These are phyloP conservation scores for Meghimatium bilineatum DNA, from an alignment of 2,888 invertebrate genomes.

Conservation along the genomic window DNA sequence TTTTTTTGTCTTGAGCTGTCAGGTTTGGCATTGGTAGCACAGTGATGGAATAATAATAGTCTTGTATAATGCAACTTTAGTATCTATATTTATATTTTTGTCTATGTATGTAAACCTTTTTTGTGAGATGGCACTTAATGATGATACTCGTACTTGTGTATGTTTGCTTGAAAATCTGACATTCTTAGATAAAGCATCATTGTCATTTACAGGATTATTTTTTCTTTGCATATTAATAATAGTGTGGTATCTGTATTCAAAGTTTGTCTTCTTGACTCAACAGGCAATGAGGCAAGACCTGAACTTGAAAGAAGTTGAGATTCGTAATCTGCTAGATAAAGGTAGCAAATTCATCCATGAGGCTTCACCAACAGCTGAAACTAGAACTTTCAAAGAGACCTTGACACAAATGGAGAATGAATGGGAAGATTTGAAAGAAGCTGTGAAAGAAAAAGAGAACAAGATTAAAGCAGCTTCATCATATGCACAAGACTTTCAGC, in stretches of 20 bases:
- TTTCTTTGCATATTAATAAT: too few relatives aligned
- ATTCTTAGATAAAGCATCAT: too few relatives aligned
- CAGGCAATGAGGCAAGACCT: conserved; percentile 71
- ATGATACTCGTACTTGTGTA: too few relatives aligned
- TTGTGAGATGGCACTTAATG: too few relatives aligned
- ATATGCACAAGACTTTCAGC: conserved; percentile 84
- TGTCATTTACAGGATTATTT: too few relatives aligned
- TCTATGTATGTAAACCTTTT: too few relatives aligned
- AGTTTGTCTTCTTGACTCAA: background rate
- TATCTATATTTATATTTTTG: too few relatives aligned
- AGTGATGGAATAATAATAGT: too few relatives aligned
- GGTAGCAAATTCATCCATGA: conserved; percentile 83
- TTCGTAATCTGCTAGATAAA: conserved; percentile 86
- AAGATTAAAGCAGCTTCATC: conserved; percentile 82
- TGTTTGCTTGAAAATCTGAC: too few relatives aligned
- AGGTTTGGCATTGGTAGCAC: too few relatives aligned
- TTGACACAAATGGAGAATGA: conserved; percentile 92
- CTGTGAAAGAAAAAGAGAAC: conserved; percentile 84
- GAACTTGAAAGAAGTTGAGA: conserved; percentile 63
- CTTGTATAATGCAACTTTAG: too few relatives aligned
- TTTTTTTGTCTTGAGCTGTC: too few relatives aligned
- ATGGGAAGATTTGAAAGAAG: conserved; percentile 94
- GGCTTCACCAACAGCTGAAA: conserved; percentile 62
- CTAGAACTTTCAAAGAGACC: conserved; percentile 83
- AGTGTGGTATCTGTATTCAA: background rate